Percentiles rank a stretch among this genome's conserved stretches.
These are phyloP conservation scores for Rhopalosiphum padi DNA, from an alignment of 1,140 invertebrate genomes.

Conservation along the genomic window DNA sequence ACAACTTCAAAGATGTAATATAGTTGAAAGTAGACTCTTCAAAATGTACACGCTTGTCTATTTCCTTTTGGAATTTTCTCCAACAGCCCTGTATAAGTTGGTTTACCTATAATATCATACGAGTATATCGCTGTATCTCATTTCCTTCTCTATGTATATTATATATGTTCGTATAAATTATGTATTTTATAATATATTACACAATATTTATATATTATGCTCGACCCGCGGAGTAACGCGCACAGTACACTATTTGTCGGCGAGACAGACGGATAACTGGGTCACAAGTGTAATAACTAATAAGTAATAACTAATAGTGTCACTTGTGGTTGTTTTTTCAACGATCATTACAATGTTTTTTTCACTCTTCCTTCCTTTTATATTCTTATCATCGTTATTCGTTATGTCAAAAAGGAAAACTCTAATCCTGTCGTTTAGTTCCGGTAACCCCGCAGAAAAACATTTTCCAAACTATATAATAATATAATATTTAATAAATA, in stretches of 20 bases:
- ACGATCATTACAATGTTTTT: not conserved
- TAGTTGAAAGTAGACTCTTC: slow-evolving; percentile 26
- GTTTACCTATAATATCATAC: not conserved
- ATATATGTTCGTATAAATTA: not conserved
- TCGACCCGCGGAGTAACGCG: not conserved
- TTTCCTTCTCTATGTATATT: not conserved
- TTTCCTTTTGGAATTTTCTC: slow-evolving; percentile 4
- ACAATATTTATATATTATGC: not conserved
- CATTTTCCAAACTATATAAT: not conserved
- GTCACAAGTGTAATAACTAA: not conserved
- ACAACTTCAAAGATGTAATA: not conserved
- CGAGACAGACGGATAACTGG: not conserved
- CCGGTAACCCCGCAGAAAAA: not conserved
- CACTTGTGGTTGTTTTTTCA: not conserved
- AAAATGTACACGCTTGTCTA: not conserved
- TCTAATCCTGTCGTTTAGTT: not conserved
- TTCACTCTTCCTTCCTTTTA: not conserved
- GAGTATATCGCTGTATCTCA: not conserved
- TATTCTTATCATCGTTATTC: not conserved
- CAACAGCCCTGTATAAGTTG: not conserved
- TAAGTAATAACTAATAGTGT: not conserved
- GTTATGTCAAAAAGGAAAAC: not conserved
- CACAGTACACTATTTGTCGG: not conserved
- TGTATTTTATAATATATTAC: not conserved
- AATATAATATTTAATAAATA: not conserved